phyloP scores from a whole-genome alignment of 92 coral and sea anemone genomes.

The Zoanthus sansibaricus region DNA sequence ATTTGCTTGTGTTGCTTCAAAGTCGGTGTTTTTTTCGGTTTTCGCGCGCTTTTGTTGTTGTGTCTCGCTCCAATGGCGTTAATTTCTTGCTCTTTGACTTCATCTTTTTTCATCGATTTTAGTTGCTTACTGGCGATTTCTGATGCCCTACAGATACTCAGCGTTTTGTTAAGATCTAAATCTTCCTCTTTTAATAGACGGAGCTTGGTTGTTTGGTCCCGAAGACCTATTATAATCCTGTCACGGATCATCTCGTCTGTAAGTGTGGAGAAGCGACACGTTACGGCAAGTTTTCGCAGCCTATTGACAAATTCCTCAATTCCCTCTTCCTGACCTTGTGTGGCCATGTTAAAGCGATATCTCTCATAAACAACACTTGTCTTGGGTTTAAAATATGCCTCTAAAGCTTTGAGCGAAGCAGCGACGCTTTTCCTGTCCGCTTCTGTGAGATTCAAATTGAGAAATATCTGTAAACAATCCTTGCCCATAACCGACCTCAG shows the following conservation, averaged over 20 bases:
- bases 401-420: constrained; percentile 6
- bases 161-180: constrained; percentile 44
- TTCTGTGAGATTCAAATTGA: constrained; percentile 4
- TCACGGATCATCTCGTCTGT: not conserved
- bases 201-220: constrained; percentile 31
- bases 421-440: constrained; percentile 10
- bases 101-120: constrained; percentile 42
- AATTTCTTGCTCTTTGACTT: constrained; percentile 14
- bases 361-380: not conserved
- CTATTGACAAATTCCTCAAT: constrained; percentile 30
- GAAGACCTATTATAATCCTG: constrained; percentile 42
- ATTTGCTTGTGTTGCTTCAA: not conserved
- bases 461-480: constrained; percentile 17
- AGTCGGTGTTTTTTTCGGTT: not conserved
- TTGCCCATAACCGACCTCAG: constrained; percentile 6
- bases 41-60: not conserved
- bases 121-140: constrained; percentile 43
- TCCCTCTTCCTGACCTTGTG: constrained; percentile 29
- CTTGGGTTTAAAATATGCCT: constrained; percentile 11
- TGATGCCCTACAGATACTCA: constrained; percentile 34
- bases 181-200: constrained; percentile 43
- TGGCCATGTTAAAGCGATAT: not conserved
- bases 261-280: constrained; percentile 5
- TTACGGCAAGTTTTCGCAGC: not conserved
- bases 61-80: constrained; percentile 36